Evolutionary conservation across 2,113 vertebrate genomes (phyloP), one percentile per base, ranked within the genome.

Genomic region (Serilophus lunatus): DNA sequence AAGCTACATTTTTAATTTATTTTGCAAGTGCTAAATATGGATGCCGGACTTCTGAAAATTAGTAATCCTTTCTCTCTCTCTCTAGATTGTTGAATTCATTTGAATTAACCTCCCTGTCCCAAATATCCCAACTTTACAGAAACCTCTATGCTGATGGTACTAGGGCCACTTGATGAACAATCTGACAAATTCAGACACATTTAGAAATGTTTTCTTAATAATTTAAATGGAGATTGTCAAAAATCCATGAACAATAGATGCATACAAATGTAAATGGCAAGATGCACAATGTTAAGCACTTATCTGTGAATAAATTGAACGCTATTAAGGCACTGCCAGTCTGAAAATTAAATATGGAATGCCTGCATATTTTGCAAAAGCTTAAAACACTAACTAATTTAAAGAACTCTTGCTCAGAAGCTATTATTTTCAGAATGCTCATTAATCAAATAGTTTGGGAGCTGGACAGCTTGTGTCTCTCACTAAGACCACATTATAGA

Each of bases 391-490:
- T 50, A 87, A 64, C 42, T 63, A 86, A 86, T 93, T 57, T 69
- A 56, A 70, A 86, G 51, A 74, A 54, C 20, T 76, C 33, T 56
- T 50, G 29, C 64, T 94, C 79, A 92, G 82, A 90, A 88, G 56
- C 76, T 75, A 64, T 93, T 86, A 64, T 93, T 96, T 96, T 83
- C 79, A 59, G 60, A 70, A 75, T 56, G 68, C 19, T 94, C 92
- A 93, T 94, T 92, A 95, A 95, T 96, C 93, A 94, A 94, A 65
- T 24, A 56, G 50, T 80, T 77, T 83, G 68, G 51, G 60, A 92
- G 63, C 15, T 64, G 79, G 90, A 93, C 86, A 96, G 85, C 54
- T 81, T 86, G 44, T 54, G 44, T 90, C 50, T 92, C 66, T 92
- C 3, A 0, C 64, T 77, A 68, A 88, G 47, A 83, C 19, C n/a